A percentile compares a stretch with the other conserved stretches of the same genome.
Conservation (phyloP, 2,113 vertebrate genomes). For the Terrapene triunguis region DNA sequence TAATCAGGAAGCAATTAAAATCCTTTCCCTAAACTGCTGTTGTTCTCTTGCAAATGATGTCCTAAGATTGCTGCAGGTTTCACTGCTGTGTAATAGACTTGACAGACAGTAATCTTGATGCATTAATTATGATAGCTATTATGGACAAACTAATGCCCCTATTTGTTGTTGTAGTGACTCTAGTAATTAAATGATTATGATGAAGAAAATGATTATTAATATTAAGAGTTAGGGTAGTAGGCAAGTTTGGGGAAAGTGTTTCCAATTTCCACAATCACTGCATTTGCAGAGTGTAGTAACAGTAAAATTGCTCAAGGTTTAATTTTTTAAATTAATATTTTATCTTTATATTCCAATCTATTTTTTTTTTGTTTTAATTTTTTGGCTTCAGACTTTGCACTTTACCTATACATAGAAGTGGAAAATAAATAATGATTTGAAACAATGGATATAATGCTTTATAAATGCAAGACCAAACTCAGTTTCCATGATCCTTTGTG, state of each 20-base stretch:
- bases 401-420: background rate
- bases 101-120: background rate
- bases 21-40: background rate
- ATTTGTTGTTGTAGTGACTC: background rate
- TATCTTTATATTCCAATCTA: constrained; percentile 50
- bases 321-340: constrained; percentile 41
- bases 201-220: constrained; percentile 42
- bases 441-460: constrained; percentile 23
- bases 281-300: constrained; percentile 39
- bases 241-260: constrained; percentile 9
- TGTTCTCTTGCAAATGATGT: background rate
- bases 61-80: background rate
- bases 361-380: background rate
- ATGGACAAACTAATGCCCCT: background rate
- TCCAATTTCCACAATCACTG: constrained; percentile 7
- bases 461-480: constrained; percentile 18
- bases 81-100: background rate
- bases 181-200: constrained; percentile 13
- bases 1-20: background rate
- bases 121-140: background rate
- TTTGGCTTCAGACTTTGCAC: constrained; percentile 18
- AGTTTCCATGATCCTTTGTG: constrained; percentile 15
- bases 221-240: constrained; percentile 2
- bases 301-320: constrained; percentile 40
- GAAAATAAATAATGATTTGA: constrained; percentile 15